Evolutionary conservation across 2,113 vertebrate genomes (phyloP), one percentile per base, ranked within the genome.

Genomic region (Scopus umbretta): DNA sequence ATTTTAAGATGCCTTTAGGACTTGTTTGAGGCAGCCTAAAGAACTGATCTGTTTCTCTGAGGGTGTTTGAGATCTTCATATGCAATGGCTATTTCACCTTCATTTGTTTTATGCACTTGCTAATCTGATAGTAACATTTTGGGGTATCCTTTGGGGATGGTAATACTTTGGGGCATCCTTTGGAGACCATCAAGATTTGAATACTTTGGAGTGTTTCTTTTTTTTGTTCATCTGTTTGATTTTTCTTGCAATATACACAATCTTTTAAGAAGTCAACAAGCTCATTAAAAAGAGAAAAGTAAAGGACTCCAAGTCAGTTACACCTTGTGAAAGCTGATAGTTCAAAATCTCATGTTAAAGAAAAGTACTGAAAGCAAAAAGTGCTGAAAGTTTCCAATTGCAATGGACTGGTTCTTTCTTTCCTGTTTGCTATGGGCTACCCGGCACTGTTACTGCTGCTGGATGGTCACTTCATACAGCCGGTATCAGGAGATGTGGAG

Each of bases 361-460:
- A 94, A 95, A 97, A 76, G 65, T 87, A 96, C 63, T 45, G 73
- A 97, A 96, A 95, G 82, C 65, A 92, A 80, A 81, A 89, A 76
- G 17, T 80, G 58, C 22, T 15, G 5, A 47, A 85, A 55, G 49
- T 63, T 86, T 89, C 68, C 74, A 74, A 32, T 72, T 74, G 83
- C n/a, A 74, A 74, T 8, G 5, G 68, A 49, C 80, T 85, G 62
- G 72, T 94, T 96, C 86, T 94, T 98, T 97, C 95, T 97, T 98
- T 97, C 97, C 96, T 97, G 89, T 98, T 78, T 97, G 85, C 94
- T 94, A 2, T 55, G 3, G 94, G 93, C 80, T 74, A 58, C 87
- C 40, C 91, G 86, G 87, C 30, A 58, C 66, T 68, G 47, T 76
- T 86, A 16, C 29, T 25, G 30, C 87, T 92, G 26, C 56, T 19